Conservation (phyloP, 2,113 vertebrate genomes). For the Pan paniscus region DNA sequence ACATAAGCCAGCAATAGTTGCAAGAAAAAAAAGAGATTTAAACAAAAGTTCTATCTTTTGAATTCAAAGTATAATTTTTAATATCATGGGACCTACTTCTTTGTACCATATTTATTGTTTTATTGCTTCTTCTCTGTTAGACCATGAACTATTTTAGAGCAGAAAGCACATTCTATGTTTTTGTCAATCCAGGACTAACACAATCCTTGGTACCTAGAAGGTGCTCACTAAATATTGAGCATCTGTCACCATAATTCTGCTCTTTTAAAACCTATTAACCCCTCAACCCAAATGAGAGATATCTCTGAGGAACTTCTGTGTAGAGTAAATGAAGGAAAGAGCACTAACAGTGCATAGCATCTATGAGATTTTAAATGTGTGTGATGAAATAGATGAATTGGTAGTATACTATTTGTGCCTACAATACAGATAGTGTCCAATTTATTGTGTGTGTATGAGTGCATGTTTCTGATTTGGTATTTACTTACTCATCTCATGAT, state of each 20-base stretch:
- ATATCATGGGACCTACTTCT: not conserved
- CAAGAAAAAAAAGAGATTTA: not conserved
- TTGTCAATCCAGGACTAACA: accelerated
- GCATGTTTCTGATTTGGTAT: not conserved
- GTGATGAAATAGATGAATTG: not conserved
- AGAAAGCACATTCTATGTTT: accelerated
- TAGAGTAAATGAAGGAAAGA: not conserved
- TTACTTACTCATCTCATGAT: not conserved
- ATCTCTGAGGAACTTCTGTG: not conserved
- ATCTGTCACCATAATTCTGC: not conserved
- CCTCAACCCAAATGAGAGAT: not conserved
- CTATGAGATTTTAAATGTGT: not conserved
- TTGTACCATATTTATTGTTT: accelerated
- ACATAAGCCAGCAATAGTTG: not conserved
- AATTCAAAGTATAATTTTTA: not conserved
- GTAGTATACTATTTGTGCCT: not conserved
- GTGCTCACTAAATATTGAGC: not conserved
- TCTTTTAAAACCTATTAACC: not conserved
- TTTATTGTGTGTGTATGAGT: not conserved
- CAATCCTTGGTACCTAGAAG: not conserved
- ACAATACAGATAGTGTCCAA: not conserved
- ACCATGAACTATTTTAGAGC: accelerated
- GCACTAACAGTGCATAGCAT: not conserved
- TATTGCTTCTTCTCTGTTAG: not conserved
- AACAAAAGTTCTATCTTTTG: not conserved